A percentile compares a stretch with the other conserved stretches of the same genome.
Evolutionary conservation across 2,888 invertebrate genomes (phyloP).

Genomic region (Drosophila neotestacea): DNA sequence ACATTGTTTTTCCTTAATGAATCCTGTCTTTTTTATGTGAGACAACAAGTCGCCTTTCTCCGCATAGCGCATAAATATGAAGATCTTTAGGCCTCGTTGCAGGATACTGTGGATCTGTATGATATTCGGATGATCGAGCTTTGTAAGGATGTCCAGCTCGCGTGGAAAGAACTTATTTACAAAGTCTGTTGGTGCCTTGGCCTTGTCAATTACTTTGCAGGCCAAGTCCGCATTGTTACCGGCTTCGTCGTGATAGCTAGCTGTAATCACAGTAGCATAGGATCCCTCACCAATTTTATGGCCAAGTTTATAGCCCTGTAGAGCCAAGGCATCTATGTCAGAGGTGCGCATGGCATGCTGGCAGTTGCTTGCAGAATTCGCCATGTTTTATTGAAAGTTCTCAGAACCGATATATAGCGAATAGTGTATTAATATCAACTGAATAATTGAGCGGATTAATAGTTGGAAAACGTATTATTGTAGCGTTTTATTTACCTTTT

Average conservation of each 20-base stretch:
- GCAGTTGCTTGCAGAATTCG: slow-evolving; percentile 51
- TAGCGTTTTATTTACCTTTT: slow-evolving; percentile 22
- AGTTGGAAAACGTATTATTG: not conserved
- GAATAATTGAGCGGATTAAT: not conserved
- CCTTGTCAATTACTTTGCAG: slow-evolving; percentile 96
- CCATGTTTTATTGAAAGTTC: slow-evolving; percentile 51
- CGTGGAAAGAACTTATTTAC: slow-evolving; percentile 96
- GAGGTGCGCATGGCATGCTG: slow-evolving; percentile 88
- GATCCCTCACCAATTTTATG: slow-evolving; percentile 96
- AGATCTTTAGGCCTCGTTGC: slow-evolving; percentile 92
- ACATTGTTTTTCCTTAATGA: slow-evolving; percentile 91
- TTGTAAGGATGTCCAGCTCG: slow-evolving; percentile 94
- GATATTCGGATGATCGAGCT: slow-evolving; percentile 95
- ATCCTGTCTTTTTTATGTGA: slow-evolving; percentile 91
- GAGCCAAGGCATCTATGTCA: slow-evolving; percentile 93
- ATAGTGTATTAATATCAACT: slow-evolving; percentile 2
- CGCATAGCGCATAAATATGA: slow-evolving; percentile 96
- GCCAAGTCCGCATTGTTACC: slow-evolving; percentile 89
- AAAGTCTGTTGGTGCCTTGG: slow-evolving; percentile 95
- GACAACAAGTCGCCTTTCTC: slow-evolving; percentile 96
- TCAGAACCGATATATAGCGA: not conserved
- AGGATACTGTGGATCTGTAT: slow-evolving; percentile 95
- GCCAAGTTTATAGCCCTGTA: slow-evolving; percentile 92
- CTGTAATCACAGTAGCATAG: slow-evolving; percentile 95
- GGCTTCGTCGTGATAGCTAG: slow-evolving; percentile 90